These are phyloP conservation scores for Phytoseiulus persimilis DNA, from an alignment of 2,888 invertebrate species.

Conservation along the genomic window DNA sequence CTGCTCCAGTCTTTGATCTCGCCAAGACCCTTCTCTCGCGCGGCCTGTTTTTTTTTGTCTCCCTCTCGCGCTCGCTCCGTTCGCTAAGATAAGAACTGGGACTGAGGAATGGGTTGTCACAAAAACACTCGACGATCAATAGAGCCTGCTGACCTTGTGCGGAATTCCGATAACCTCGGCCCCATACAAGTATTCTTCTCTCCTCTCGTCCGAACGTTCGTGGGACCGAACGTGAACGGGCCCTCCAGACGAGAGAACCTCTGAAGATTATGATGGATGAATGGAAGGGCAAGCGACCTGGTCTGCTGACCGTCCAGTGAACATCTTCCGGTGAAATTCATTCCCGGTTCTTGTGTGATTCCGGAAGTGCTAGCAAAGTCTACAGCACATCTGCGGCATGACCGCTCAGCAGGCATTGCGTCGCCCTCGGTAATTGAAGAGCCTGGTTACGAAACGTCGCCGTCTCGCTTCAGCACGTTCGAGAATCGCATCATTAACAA, in stretches of 20 bases:
- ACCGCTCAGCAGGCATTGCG: too few relatives aligned
- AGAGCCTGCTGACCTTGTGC: background rate
- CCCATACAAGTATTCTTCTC: background rate
- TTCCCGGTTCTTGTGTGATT: background rate
- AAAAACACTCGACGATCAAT: background rate
- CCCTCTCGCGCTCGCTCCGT: background rate
- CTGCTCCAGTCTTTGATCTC: background rate
- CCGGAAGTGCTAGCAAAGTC: too few relatives aligned
- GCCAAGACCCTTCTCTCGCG: background rate
- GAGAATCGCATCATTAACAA: too few relatives aligned
- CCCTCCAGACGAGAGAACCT: background rate
- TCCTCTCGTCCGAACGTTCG: background rate
- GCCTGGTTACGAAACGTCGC: too few relatives aligned
- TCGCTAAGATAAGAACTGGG: background rate
- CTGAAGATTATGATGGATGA: background rate
- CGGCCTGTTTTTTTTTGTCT: background rate
- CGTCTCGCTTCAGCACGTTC: too few relatives aligned
- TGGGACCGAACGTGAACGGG: background rate
- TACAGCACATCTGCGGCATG: too few relatives aligned
- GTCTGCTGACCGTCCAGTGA: background rate
- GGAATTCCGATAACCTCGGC: background rate
- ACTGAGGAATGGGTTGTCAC: slow-evolving; percentile 5
- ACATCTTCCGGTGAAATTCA: background rate
- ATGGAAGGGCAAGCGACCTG: background rate
- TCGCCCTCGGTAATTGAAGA: too few relatives aligned